Evolutionary conservation across 2,797 vertebrate species (phyloP).

Genomic region (Gobio occitaniae): DNA sequence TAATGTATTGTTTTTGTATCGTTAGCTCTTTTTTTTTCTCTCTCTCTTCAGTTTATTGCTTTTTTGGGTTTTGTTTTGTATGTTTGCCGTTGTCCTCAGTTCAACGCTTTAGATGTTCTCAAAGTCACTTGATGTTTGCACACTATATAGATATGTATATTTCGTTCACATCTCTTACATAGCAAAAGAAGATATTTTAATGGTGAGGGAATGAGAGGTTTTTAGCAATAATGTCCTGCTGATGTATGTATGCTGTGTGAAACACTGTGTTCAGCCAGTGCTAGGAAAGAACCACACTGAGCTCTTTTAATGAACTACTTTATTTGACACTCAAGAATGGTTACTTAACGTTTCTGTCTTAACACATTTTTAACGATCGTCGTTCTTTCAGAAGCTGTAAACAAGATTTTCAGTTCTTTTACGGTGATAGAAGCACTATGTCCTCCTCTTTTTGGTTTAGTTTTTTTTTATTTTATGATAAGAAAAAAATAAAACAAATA

Average conservation of each 20-base stretch:
- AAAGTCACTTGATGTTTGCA: slow-evolving; percentile 64
- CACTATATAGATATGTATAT: slow-evolving; percentile 61
- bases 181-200: slow-evolving; percentile 54
- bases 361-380: slow-evolving; percentile 48
- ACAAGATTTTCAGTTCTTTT: slow-evolving; percentile 63
- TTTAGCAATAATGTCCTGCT: slow-evolving; percentile 80
- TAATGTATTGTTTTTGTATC: slow-evolving; percentile 35
- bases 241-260: slow-evolving; percentile 68
- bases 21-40: neutral
- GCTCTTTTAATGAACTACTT: slow-evolving; percentile 42
- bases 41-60: neutral
- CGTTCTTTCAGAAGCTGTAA: slow-evolving; percentile 30
- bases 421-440: slow-evolving; percentile 70
- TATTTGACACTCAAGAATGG: slow-evolving; percentile 55
- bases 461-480: slow-evolving; percentile 60
- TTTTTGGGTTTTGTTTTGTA: neutral
- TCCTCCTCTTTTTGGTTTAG: slow-evolving; percentile 76
- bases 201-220: slow-evolving; percentile 61
- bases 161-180: slow-evolving; percentile 52
- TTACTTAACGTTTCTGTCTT: slow-evolving; percentile 59
- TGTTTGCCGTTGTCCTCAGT: slow-evolving; percentile 32
- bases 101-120: slow-evolving; percentile 47
- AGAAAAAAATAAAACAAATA: slow-evolving; percentile 77
- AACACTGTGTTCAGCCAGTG: slow-evolving; percentile 55
- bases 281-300: slow-evolving; percentile 49